Evolutionary conservation across 2,888 invertebrate species (phyloP).

Genomic region (Crocallis elinguaria): DNA sequence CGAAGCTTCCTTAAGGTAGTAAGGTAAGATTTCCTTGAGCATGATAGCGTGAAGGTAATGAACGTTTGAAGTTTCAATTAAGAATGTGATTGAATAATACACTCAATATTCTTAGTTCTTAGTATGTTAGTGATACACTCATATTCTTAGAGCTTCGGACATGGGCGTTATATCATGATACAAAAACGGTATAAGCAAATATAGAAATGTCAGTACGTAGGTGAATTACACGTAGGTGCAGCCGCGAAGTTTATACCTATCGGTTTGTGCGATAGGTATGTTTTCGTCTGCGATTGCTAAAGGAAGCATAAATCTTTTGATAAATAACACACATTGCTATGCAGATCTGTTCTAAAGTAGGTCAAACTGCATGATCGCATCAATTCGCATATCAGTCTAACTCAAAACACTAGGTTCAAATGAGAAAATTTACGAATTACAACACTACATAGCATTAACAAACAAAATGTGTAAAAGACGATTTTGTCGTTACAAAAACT

Average conservation of each 20-base stretch:
- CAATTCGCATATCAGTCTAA: not conserved
- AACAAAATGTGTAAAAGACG: no score
- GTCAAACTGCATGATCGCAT: slow-evolving; percentile 15
- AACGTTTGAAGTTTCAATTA: no score
- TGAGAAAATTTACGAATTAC: not conserved
- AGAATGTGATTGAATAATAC: no score
- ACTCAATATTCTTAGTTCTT: no score
- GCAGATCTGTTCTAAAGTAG: slow-evolving; percentile 30
- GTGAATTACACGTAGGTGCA: slow-evolving; percentile 1
- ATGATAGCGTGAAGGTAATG: no score
- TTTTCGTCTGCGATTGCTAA: slow-evolving; percentile 21
- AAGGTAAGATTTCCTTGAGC: no score
- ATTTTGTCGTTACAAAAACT: no score
- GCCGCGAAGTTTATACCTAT: not conserved
- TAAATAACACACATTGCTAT: slow-evolving; percentile 22
- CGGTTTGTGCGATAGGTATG: not conserved
- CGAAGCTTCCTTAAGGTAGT: no score
- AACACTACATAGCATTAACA: no score
- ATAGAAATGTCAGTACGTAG: slow-evolving; percentile 3
- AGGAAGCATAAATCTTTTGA: slow-evolving; percentile 28
- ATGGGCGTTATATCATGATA: not conserved
- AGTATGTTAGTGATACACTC: no score
- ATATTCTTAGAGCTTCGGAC: no score
- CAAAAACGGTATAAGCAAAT: slow-evolving; percentile 5
- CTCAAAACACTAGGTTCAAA: not conserved